Percentiles rank a stretch among this genome's conserved stretches.
Conservation (phyloP, 2,888 invertebrate genomes). For the Drosophila atroscutellata region DNA sequence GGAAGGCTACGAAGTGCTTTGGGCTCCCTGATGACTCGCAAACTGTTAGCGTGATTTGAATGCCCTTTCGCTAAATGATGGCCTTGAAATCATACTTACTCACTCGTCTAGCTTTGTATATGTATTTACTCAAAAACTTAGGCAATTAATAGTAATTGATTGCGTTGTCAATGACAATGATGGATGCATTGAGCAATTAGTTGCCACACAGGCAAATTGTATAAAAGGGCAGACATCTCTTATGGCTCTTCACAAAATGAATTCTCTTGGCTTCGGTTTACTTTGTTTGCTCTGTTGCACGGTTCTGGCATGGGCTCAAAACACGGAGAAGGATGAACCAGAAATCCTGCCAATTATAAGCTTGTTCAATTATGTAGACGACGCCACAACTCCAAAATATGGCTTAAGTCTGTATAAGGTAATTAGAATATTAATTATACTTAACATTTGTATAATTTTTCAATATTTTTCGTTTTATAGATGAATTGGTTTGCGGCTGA, state of each 20-base stretch:
- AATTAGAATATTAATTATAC: neutral
- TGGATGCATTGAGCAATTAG: slow-evolving; percentile 21
- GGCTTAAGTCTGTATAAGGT: slow-evolving; percentile 13
- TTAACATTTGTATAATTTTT: too few relatives aligned
- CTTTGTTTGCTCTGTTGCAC: slow-evolving; percentile 12
- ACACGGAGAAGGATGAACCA: neutral
- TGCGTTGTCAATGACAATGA: slow-evolving; percentile 32
- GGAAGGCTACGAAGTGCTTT: neutral
- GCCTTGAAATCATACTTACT: neutral
- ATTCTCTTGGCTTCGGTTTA: neutral
- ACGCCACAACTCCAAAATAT: fast-evolving
- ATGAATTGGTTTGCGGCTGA: slow-evolving; percentile 23
- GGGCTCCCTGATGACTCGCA: neutral
- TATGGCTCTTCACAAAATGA: slow-evolving; percentile 18
- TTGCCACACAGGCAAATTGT: neutral
- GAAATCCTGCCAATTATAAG: neutral
- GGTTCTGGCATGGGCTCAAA: neutral
- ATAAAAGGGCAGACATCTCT: neutral
- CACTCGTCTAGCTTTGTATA: too few relatives aligned
- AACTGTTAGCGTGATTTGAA: neutral
- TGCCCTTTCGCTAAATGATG: neutral
- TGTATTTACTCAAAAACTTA: too few relatives aligned
- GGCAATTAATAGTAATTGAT: neutral
- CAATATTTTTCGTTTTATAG: neutral
- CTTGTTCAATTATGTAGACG: neutral